phyloP scores from a whole-genome alignment of 2,113 vertebrate species.

The Urocitellus parryii region DNA sequence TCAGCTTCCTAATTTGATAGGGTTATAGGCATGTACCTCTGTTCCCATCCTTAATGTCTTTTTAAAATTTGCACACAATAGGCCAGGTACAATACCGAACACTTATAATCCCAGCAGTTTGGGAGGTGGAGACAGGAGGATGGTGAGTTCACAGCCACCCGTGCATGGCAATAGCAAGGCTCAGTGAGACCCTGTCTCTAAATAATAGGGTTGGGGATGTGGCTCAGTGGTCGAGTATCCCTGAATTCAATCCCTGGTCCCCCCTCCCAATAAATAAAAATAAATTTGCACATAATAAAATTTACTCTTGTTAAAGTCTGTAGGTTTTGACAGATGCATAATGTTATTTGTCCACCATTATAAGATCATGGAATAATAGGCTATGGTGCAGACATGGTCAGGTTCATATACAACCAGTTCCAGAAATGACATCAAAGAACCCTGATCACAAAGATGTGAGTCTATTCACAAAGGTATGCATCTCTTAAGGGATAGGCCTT shows the following conservation, averaged over 20 bases:
- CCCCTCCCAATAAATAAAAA: no score
- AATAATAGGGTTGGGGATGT: no score
- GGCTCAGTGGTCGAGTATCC: no score
- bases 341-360: constrained; percentile 25
- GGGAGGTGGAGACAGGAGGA: no score
- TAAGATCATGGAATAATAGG: neutral
- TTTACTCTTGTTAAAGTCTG: constrained; percentile 3
- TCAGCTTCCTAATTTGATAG: no score
- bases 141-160: no score
- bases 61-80: constrained; percentile 18
- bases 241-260: no score
- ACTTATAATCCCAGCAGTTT: no score
- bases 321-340: constrained; percentile 5
- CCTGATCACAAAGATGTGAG: neutral
- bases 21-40: no score
- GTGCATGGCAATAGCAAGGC: no score
- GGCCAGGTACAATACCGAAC: no score
- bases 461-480: neutral
- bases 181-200: no score
- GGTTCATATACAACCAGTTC: neutral
- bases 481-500: neutral
- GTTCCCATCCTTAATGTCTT: neutral
- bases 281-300: neutral
- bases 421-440: neutral
- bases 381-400: neutral